Conservation (phyloP, 2,113 vertebrate genomes). For the Arvicanthis niloticus region DNA sequence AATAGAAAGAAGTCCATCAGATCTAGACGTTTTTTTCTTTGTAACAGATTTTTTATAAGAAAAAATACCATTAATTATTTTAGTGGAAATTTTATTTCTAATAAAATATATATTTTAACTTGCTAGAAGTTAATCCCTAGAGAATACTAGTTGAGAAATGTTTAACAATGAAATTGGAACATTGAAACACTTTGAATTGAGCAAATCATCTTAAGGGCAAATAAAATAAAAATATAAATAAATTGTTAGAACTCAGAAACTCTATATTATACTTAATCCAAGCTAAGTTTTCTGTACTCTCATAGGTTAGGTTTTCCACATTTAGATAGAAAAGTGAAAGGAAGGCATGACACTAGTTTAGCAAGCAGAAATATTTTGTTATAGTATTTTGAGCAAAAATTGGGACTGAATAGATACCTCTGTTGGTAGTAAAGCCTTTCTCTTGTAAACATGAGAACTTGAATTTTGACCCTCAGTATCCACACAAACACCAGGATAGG, state of each 20-base stretch:
- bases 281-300: not conserved
- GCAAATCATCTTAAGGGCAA: not conserved
- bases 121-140: not conserved
- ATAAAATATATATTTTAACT: not conserved
- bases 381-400: not conserved
- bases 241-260: not conserved
- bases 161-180: not conserved
- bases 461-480: not conserved
- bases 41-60: not conserved
- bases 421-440: not conserved
- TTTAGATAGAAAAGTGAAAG: not conserved
- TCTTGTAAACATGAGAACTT: not conserved
- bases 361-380: not conserved
- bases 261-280: not conserved
- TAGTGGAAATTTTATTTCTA: constrained; percentile 41
- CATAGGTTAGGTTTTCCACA: not conserved
- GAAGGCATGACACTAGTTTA: not conserved
- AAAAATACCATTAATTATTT: not conserved
- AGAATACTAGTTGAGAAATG: not conserved
- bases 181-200: not conserved
- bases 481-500: no score
- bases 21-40: not conserved
- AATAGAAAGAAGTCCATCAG: not conserved
- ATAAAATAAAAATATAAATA: not conserved
- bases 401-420: not conserved